phyloP scores from a whole-genome alignment of 2,797 vertebrate species.

The Hephaestus fuliginosus region DNA sequence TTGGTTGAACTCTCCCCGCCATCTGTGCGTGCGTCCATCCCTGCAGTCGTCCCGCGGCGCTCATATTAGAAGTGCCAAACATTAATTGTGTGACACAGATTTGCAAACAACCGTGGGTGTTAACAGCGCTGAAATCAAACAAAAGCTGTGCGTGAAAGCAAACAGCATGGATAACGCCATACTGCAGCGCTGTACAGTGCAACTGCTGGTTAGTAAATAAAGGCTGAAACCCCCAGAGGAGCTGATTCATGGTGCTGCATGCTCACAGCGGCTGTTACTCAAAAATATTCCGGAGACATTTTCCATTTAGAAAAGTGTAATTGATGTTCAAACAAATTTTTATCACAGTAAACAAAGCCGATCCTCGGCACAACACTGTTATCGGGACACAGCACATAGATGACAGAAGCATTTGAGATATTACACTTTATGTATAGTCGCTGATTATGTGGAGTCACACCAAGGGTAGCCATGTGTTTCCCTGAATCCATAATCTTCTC shows the following conservation, averaged over 20 bases:
- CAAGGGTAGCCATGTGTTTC: slow-evolving; percentile 36
- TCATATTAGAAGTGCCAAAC: not conserved
- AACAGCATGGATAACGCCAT: slow-evolving; percentile 12
- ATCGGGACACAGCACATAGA: slow-evolving; percentile 31
- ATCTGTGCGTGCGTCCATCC: not conserved
- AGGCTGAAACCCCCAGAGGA: slow-evolving; percentile 19
- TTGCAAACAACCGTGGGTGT: slow-evolving; percentile 3
- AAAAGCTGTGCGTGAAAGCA: slow-evolving; percentile 26
- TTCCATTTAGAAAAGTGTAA: slow-evolving; percentile 45
- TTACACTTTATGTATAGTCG: slow-evolving; percentile 44
- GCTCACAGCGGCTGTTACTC: slow-evolving; percentile 13
- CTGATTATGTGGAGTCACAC: slow-evolving; percentile 42
- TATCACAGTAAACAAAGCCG: slow-evolving; percentile 49
- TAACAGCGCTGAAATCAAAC: not conserved
- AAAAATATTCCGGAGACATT: slow-evolving; percentile 45
- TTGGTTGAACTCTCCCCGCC: not conserved
- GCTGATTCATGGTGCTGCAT: slow-evolving; percentile 28
- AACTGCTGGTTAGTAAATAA: slow-evolving; percentile 47
- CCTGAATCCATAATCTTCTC: slow-evolving; percentile 25
- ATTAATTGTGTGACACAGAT: slow-evolving; percentile 6
- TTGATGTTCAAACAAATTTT: slow-evolving; percentile 55
- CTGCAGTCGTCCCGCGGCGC: not conserved
- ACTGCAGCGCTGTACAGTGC: not conserved
- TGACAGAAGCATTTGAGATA: slow-evolving; percentile 55
- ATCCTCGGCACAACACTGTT: slow-evolving; percentile 33